These are phyloP conservation scores for Drosophila sordidula DNA, from an alignment of 2,888 invertebrate species.

Conservation along the genomic window DNA sequence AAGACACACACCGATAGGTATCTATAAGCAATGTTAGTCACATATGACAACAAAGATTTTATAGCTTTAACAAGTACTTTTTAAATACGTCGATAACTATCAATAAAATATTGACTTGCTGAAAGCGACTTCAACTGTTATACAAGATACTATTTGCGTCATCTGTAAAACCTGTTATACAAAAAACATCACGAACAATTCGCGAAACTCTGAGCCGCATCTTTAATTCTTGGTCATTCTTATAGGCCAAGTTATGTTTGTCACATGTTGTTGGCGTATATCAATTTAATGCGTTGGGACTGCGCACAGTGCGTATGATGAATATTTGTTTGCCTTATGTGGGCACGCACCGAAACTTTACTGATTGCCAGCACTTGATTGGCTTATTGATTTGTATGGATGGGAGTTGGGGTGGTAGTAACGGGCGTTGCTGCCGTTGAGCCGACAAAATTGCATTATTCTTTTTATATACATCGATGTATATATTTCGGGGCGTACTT, in stretches of 20 bases:
- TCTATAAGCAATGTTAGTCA: too few species aligned
- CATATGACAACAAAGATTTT: too few species aligned
- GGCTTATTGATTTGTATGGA: slow-evolving; percentile 69
- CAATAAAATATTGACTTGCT: too few species aligned
- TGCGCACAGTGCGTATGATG: slow-evolving; percentile 44
- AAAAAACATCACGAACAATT: neutral
- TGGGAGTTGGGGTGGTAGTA: neutral
- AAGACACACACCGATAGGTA: too few species aligned
- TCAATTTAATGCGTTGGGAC: slow-evolving; percentile 52
- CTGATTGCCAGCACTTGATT: slow-evolving; percentile 68
- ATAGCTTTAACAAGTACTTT: neutral
- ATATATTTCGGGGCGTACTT: slow-evolving; percentile 12
- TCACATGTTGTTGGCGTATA: slow-evolving; percentile 40
- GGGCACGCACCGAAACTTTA: slow-evolving; percentile 53
- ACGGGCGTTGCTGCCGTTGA: slow-evolving; percentile 7
- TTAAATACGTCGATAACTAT: neutral
- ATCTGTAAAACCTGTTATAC: neutral
- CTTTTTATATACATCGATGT: neutral
- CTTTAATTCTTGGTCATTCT: slow-evolving; percentile 3
- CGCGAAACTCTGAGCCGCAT: neutral
- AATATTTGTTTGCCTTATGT: slow-evolving; percentile 54
- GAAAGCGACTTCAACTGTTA: too few species aligned
- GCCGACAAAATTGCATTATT: slow-evolving; percentile 52
- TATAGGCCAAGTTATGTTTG: slow-evolving; percentile 21
- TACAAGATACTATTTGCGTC: too few species aligned